These are phyloP conservation scores for Tapirus terrestris DNA, from an alignment of 2,113 vertebrate genomes.

Conservation along the genomic window DNA sequence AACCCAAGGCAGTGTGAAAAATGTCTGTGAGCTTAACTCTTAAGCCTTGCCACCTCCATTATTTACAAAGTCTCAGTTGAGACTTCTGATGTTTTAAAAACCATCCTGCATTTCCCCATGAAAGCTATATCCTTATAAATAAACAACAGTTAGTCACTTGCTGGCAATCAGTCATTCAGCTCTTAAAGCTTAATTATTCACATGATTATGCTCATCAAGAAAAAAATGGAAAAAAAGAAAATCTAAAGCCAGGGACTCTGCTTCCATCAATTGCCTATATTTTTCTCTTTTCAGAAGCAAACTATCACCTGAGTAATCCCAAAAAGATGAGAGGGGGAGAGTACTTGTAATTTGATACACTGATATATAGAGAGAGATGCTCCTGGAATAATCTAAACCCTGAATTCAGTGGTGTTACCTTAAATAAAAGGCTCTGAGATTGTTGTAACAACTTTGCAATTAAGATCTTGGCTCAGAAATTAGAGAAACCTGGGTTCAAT, in stretches of 20 bases:
- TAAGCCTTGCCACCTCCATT: not conserved
- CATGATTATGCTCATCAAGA: conserved; percentile 37
- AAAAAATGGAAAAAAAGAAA: conserved; percentile 12
- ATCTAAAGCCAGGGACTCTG: not conserved
- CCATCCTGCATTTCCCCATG: not conserved
- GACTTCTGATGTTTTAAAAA: not conserved
- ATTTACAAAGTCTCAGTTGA: not conserved
- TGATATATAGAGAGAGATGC: not conserved
- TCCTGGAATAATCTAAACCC: not conserved
- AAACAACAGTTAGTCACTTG: conserved; percentile 37
- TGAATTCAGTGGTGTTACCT: not conserved
- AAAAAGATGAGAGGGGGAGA: not conserved
- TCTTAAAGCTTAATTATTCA: conserved; percentile 50
- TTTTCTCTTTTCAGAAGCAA: conserved; percentile 26
- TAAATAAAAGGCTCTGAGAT: not conserved
- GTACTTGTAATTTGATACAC: not conserved
- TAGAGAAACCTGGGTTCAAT: not conserved
- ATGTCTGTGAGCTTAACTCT: not conserved
- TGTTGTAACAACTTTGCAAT: not conserved
- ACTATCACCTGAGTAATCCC: not conserved
- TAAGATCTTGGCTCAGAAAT: conserved; percentile 9
- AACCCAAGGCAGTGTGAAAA: not conserved
- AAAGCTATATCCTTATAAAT: conserved; percentile 54
- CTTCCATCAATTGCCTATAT: not conserved
- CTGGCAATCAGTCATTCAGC: conserved; percentile 50